These are phyloP conservation scores for Anguilla anguilla DNA, from an alignment of 2,797 vertebrate species.

Conservation along the genomic window DNA sequence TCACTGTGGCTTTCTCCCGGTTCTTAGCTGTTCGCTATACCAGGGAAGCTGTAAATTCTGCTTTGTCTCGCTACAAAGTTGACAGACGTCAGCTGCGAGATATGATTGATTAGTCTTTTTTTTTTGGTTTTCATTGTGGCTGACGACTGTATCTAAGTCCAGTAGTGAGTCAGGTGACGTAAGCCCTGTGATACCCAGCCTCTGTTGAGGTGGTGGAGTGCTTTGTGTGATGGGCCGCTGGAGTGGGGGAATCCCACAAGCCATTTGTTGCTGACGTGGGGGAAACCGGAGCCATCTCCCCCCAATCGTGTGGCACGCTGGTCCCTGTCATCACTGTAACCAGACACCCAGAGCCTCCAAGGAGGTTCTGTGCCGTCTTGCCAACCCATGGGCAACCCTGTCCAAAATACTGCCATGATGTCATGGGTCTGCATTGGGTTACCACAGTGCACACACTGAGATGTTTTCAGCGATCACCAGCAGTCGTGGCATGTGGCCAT, in stretches of 20 bases:
- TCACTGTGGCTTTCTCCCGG: neutral
- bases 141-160: neutral
- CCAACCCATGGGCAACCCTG: neutral
- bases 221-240: neutral
- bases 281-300: conserved; percentile 57
- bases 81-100: neutral
- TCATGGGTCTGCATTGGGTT: neutral
- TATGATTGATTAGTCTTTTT: neutral
- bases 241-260: conserved; percentile 54
- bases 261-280: conserved; percentile 41
- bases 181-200: neutral
- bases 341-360: neutral
- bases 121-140: neutral
- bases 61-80: neutral
- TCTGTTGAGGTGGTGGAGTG: conserved; percentile 9
- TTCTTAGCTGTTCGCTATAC: neutral
- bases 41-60: neutral
- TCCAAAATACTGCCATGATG: neutral
- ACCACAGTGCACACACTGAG: neutral
- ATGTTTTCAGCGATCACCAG: neutral
- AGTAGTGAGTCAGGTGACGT: neutral
- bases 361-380: neutral
- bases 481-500: neutral
- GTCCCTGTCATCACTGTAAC: conserved; percentile 32
- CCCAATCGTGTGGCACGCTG: conserved; percentile 34